Evolutionary conservation across 2,797 vertebrate genomes (phyloP), one percentile per base, ranked within the genome.

Genomic region (Melanotaenia maccullochi): DNA sequence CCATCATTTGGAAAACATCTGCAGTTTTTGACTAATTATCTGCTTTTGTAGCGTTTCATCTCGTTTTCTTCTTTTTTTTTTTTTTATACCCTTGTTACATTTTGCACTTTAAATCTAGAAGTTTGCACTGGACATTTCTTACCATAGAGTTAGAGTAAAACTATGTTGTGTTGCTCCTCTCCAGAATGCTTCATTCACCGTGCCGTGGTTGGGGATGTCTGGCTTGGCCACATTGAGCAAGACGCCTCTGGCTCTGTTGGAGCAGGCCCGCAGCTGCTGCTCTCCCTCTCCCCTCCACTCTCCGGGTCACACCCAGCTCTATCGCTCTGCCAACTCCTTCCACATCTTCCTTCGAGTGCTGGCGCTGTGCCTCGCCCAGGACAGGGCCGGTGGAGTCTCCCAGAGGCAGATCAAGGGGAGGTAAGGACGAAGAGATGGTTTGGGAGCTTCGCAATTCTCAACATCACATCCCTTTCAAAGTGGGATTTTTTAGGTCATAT

Each of bases 331-430:
- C 89, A 98, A 94, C 93, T 99, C 97, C 87, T 99, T 97, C 85
- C 95, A 95, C 68, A 96, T 99, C 92, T 99, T 99, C 88, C 95
- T 99, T 69, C 93, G 94, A 70, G 94, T 99, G 92, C 92, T 99
- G 92, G 96, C 96, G 78, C 91, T 90, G 85, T 94, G 96, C 87
- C 90, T 99, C 68, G 94, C 92, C 72, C 95, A 96, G 85, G 95
- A 95, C 76, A 89, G 78, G 57, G 93, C 75, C 59, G 94, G 95
- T 0, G 83, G 94, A 70, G 96, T 95, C 91, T 95, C 96, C 75
- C 98, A 97, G 95, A 99, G 97, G 85, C 98, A 99, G 92, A 96
- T 99, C 87, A 99, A 99, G 95, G 97, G 97, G 93, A 97, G 98
- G 97, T 99, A 70, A 87, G 89, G 22, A 71, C 36, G 58, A 42